These are phyloP conservation scores for Scolopax mira DNA, from an alignment of 2,113 vertebrate genomes.

Conservation along the genomic window DNA sequence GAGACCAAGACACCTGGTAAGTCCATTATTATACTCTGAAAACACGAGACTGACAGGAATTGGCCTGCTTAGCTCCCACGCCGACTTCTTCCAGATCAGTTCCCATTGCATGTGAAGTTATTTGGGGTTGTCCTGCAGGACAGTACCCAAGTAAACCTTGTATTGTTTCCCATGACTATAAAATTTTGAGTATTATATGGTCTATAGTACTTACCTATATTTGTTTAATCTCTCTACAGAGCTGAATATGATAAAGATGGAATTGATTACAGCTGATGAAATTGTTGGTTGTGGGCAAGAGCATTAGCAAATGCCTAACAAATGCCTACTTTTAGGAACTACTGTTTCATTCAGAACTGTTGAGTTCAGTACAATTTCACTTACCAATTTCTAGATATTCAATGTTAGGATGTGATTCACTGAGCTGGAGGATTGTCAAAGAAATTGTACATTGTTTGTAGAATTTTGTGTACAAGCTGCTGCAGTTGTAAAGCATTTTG, in stretches of 20 bases:
- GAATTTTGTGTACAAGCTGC: neutral
- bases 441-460: neutral
- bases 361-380: neutral
- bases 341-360: neutral
- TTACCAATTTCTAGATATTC: neutral
- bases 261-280: neutral
- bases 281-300: neutral
- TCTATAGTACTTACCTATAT: neutral
- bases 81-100: neutral
- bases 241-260: neutral
- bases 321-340: neutral
- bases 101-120: neutral
- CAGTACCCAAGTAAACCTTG: neutral
- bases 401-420: neutral
- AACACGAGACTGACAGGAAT: neutral
- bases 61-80: neutral
- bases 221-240: neutral
- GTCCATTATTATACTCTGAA: neutral
- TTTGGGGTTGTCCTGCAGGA: neutral
- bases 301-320: neutral
- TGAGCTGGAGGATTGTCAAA: neutral
- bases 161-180: neutral
- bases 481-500: neutral
- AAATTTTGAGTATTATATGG: neutral
- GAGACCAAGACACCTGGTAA: slow-evolving; percentile 87